Base-by-base conservation (phyloP, 2,797 vertebrate species). In the Nyctibius grandis region DNA sequence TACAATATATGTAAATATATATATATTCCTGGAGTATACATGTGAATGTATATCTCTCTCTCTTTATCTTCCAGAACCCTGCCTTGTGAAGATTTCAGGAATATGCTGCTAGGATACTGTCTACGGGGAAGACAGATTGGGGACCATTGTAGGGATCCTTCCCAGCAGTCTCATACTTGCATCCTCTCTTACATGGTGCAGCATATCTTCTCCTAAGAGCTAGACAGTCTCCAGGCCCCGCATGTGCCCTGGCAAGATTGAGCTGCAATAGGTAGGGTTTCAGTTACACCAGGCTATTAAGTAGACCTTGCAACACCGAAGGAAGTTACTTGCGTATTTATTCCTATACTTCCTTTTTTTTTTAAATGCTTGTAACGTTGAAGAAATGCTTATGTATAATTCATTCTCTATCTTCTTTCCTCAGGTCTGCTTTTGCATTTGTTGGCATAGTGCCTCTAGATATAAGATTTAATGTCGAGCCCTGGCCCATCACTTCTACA, bases 351-450 rank as follows among this genome's bases (percentile, higher is more conserved):
- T 68, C 15, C 18, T 57, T 57, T 63, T 57, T 57, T 63, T 31
- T 5, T 3, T 4, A 40, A 81, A 74, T 69, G 29, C 33, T 56
- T 84, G 12, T 38, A 83, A 34, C 42, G 17, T 65, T 91, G 36
- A 42, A 90, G 67, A 93, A 93, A 81, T 67, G 22, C 47, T 72
- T 72, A 69, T 81, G 29, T 33, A 38, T 79, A 88, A 90, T 88
- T 95, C 15, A 67, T 80, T 83, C 34, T 42, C 56, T 48, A 2
- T 25, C 36, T 85, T 86, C 67, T 87, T 70, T 83, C 53, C 42
- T 53, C 11, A 26, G 28, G 70, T 82, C 51, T 85, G 36, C 51
- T 93, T 96, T 93, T 91, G 50, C 36, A 36, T 74, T 87, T 85
- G 42, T 59, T 93, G 53, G 31, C 56, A 29, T 29, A 77, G 48